Base-by-base conservation (phyloP, 2,797 vertebrate genomes). In the Tokudaia muenninki region DNA sequence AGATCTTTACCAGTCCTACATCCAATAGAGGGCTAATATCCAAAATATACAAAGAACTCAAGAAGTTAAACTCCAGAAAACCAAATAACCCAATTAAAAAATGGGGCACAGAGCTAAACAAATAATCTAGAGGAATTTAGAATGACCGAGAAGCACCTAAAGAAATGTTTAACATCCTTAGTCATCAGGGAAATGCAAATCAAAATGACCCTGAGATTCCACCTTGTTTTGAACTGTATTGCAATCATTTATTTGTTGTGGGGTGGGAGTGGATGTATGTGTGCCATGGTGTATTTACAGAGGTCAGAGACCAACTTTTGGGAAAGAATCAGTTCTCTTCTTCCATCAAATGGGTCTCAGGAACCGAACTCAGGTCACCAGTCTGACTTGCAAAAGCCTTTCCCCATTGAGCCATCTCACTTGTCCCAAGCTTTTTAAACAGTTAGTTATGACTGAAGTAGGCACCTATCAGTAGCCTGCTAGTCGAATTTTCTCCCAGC, bases 391-490 rank as follows among this genome's bases (percentile, higher is more conserved):
- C 8, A 89, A 88, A 31, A 34, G 12, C 6, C 55, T 61, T 77
- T 41, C 3, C 55, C 52, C 19, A 59, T 17, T 11, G 6, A 89
- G 55, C 17, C 87, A 16, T 77, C n/a, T 59, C 55, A 57, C 87
- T 59, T 19, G 87, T 41, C 77, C 50, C 88, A 16, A 91, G 88
- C 6, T 77, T 80, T 80, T 89, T 72, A 10, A 84, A 93, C 72
- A 89, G 89, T 44, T 52, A 63, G 22, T 87, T 16, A 77, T 34
- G 67, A 90, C 75, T 55, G 93, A 97, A 88, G 22, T 59, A 93
- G 91, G 8, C 80, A 7, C 26, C 77, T 89, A 50, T n/a, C 31
- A 52, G 57, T 65, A 65, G 31, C 26, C 70, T 70, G 41, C 50
- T 59, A 65, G n/a, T 55, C 41, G 9, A 37, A 90, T 26, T 41